phyloP scores from a whole-genome alignment of 2,113 vertebrate genomes.

The Mastomys coucha region DNA sequence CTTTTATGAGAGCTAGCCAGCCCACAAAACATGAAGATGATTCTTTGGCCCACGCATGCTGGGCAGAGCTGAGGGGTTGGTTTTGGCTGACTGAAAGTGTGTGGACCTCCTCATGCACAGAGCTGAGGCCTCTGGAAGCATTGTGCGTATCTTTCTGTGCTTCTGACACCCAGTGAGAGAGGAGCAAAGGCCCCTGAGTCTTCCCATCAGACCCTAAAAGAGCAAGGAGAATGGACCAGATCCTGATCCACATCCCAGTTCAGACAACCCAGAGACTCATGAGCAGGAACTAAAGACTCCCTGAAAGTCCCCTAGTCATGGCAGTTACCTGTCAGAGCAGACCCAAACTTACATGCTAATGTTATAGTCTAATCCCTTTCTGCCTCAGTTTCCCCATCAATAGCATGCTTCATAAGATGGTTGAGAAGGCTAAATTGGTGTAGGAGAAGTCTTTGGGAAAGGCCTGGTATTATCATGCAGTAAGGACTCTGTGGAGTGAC shows the following conservation, averaged over 20 bases:
- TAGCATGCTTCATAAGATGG: neutral
- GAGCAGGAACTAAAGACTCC: neutral
- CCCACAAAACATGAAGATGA: neutral
- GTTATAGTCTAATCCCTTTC: neutral
- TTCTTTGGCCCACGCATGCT: accelerated
- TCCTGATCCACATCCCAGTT: neutral
- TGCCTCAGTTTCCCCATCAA: neutral
- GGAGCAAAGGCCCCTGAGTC: too few species aligned
- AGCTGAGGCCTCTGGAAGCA: neutral
- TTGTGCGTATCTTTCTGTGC: neutral
- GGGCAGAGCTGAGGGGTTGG: neutral
- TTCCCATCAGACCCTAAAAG: neutral
- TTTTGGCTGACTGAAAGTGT: neutral
- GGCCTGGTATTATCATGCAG: neutral
- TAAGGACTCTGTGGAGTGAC: neutral
- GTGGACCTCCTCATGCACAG: accelerated
- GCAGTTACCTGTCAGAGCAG: neutral
- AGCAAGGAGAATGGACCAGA: neutral
- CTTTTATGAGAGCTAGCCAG: neutral
- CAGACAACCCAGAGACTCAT: neutral
- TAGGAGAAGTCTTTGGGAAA: neutral
- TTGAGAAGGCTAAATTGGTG: neutral
- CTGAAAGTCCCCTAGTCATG: neutral
- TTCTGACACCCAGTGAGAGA: neutral
- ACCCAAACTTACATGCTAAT: neutral